phyloP scores from a whole-genome alignment of 1,140 invertebrate species.

The Nymphalis io region DNA sequence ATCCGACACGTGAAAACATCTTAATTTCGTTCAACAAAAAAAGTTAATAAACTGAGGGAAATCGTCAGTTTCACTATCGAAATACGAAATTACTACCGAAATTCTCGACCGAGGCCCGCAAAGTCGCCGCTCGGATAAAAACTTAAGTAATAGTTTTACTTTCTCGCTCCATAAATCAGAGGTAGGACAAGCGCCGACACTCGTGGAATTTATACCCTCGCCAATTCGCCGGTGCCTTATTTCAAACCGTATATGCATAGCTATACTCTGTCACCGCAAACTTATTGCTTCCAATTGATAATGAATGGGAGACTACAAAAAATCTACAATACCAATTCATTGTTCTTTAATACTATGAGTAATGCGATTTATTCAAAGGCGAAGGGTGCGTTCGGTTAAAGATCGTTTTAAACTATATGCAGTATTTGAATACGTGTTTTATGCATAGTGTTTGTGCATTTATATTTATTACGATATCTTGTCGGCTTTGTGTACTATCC shows the following conservation, averaged over 20 bases:
- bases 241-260: conserved; percentile 57
- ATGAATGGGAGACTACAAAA: conserved; percentile 43
- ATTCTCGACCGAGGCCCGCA: conserved; percentile 44
- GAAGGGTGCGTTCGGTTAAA: background rate
- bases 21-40: conserved; percentile 14
- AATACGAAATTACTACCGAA: conserved; percentile 53
- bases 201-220: conserved; percentile 67
- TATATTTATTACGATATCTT: too few species aligned
- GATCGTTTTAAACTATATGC: background rate
- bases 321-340: conserved; percentile 34
- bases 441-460: background rate
- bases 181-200: conserved; percentile 58
- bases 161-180: conserved; percentile 76
- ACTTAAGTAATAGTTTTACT: conserved; percentile 69
- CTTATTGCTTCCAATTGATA: conserved; percentile 55
- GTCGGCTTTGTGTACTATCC: too few species aligned
- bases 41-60: conserved; percentile 28
- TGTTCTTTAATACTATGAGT: conserved; percentile 36
- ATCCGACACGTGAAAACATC: conserved; percentile 8
- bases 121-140: conserved; percentile 57
- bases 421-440: background rate
- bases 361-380: conserved; percentile 21
- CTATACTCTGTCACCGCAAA: conserved; percentile 54
- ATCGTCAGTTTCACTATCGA: conserved; percentile 46
- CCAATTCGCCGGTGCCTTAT: conserved; percentile 57